A percentile compares a stretch with the other conserved stretches of the same genome.
These are phyloP conservation scores for Aleiodes alternator DNA, from an alignment of 2,888 invertebrate species.

Conservation along the genomic window DNA sequence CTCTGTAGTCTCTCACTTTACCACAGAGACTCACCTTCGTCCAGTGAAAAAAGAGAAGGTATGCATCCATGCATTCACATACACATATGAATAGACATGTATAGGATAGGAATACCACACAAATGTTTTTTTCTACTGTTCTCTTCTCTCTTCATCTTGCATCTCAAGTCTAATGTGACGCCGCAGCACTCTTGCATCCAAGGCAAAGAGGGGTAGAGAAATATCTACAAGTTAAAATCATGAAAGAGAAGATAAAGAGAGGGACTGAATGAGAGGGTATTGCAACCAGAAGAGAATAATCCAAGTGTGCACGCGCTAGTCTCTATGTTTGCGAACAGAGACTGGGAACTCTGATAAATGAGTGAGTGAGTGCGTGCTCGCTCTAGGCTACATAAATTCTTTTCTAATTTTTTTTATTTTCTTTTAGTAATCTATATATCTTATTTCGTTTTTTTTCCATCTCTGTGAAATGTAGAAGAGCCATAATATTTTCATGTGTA, in stretches of 20 bases:
- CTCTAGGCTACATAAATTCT: slow-evolving; percentile 2
- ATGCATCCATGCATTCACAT: slow-evolving; percentile 36
- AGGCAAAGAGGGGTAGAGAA: slow-evolving; percentile 20
- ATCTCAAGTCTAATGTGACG: slow-evolving; percentile 36
- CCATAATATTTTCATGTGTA: too few relatives aligned
- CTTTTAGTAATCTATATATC: too few relatives aligned
- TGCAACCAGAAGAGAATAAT: slow-evolving; percentile 28
- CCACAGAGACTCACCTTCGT: slow-evolving; percentile 50
- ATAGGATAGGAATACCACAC: too few relatives aligned
- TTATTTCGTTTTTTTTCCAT: neutral
- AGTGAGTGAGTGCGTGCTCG: slow-evolving; percentile 25
- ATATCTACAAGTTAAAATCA: slow-evolving; percentile 24
- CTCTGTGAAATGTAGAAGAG: too few relatives aligned
- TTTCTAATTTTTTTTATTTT: too few relatives aligned
- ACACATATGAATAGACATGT: neutral
- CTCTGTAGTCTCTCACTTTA: slow-evolving; percentile 46
- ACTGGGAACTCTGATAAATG: slow-evolving; percentile 5
- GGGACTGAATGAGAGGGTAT: neutral
- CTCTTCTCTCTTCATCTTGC: slow-evolving; percentile 1
- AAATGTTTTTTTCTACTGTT: slow-evolving; percentile 4
- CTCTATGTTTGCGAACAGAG: neutral
- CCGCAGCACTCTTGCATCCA: slow-evolving; percentile 15
- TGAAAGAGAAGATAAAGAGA: neutral
- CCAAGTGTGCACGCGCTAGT: slow-evolving; percentile 5
- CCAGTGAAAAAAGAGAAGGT: slow-evolving; percentile 37